phyloP scores from a whole-genome alignment of 2,888 invertebrate genomes.

The Perizoma affinitatum region DNA sequence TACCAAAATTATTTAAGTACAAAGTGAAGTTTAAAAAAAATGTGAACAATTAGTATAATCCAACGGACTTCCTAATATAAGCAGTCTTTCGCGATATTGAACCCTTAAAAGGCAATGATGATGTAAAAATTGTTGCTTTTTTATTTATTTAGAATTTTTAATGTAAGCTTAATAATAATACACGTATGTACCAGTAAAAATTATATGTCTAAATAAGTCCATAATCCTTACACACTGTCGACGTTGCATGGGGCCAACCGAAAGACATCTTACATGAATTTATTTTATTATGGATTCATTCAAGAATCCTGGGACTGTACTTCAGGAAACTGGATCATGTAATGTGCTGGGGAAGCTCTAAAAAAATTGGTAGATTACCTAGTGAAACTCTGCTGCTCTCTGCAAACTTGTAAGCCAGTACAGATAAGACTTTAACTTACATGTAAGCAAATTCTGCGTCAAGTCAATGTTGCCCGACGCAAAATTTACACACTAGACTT shows the following conservation, averaged over 20 bases:
- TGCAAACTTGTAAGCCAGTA: neutral
- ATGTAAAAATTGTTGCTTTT: conserved; percentile 38
- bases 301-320: too few species aligned
- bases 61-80: conserved; percentile 38
- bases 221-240: neutral
- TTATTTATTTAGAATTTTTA: conserved; percentile 52
- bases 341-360: too few species aligned
- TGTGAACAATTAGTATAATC: conserved; percentile 21
- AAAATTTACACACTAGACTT: too few species aligned
- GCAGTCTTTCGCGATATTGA: conserved; percentile 70
- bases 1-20: too few species aligned
- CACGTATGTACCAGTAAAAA: neutral
- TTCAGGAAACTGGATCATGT: too few species aligned
- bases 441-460: neutral
- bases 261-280: too few species aligned
- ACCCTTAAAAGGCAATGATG: conserved; percentile 68
- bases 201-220: too few species aligned
- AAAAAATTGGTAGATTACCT: too few species aligned
- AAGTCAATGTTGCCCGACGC: too few species aligned
- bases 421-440: neutral
- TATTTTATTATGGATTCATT: too few species aligned
- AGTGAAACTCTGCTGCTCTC: neutral
- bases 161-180: conserved; percentile 52
- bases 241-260: conserved; percentile 5
- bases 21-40: neutral